These are phyloP conservation scores for Erynnis tages DNA, from an alignment of 2,888 invertebrate species.

Conservation along the genomic window DNA sequence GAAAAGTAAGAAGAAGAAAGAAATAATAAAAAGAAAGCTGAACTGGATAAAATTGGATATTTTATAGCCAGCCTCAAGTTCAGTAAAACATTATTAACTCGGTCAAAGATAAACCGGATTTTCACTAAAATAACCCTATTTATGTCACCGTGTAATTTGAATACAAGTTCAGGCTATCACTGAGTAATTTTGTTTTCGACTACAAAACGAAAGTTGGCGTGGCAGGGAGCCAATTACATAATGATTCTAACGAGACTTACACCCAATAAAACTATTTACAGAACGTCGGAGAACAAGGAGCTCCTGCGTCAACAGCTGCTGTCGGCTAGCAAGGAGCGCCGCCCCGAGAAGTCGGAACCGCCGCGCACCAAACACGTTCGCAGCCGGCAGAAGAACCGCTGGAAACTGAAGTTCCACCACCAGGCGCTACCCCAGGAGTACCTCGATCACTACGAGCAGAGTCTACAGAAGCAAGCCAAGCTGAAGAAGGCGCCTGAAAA, in stretches of 20 bases:
- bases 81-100: too few species aligned
- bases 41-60: too few species aligned
- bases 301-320: slow-evolving; percentile 68
- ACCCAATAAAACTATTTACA: slow-evolving; percentile 42
- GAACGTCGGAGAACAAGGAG: slow-evolving; percentile 71
- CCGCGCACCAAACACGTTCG: slow-evolving; percentile 62
- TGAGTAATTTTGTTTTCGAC: background rate
- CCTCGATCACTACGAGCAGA: slow-evolving; percentile 89
- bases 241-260: slow-evolving; percentile 1
- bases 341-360: slow-evolving; percentile 52
- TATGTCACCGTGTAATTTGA: too few species aligned
- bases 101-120: too few species aligned
- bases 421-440: slow-evolving; percentile 90
- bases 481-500: slow-evolving; percentile 57
- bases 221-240: slow-evolving; percentile 23
- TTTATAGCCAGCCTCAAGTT: too few species aligned
- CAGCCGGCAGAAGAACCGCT: slow-evolving; percentile 83
- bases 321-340: slow-evolving; percentile 66
- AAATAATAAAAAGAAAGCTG: too few species aligned
- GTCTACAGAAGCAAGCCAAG: slow-evolving; percentile 79
- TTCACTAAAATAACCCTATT: too few species aligned
- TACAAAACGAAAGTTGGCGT: slow-evolving; percentile 2
- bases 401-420: slow-evolving; percentile 90
- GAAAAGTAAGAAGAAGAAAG: too few species aligned
- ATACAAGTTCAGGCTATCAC: background rate